These are phyloP conservation scores for Panulirus ornatus DNA, from an alignment of 1,140 invertebrate species.

Conservation along the genomic window DNA sequence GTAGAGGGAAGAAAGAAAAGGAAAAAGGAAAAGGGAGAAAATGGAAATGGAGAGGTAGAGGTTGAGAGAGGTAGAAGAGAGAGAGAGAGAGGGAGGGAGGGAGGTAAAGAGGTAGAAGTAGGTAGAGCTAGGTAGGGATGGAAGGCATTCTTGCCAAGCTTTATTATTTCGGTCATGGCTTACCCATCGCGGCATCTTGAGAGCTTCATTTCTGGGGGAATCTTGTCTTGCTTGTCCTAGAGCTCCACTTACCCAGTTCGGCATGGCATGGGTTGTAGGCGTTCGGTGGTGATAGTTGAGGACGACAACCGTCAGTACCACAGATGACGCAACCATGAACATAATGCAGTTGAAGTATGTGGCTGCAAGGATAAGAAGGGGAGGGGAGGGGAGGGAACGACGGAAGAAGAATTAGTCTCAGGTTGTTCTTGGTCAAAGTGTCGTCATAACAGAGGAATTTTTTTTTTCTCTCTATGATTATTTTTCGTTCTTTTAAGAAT, in stretches of 20 bases:
- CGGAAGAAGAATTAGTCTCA: no score
- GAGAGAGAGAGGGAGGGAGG: background rate
- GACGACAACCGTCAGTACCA: slow-evolving; percentile 97
- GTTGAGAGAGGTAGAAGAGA: no score
- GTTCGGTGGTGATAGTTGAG: slow-evolving; percentile 99
- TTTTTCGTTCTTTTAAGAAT: no score
- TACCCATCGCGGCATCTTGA: slow-evolving; percentile 73
- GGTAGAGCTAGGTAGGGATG: background rate
- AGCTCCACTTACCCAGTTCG: slow-evolving; percentile 90
- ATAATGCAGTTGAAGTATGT: slow-evolving; percentile 99
- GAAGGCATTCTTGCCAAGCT: slow-evolving; percentile 39
- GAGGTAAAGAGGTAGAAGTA: background rate
- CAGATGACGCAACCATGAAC: slow-evolving; percentile 99
- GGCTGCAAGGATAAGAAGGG: slow-evolving; percentile 82
- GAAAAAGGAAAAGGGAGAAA: no score
- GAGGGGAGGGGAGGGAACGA: background rate
- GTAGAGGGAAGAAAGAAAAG: no score
- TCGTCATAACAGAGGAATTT: no score
- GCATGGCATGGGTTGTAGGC: slow-evolving; percentile 98
- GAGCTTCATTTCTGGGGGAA: slow-evolving; percentile 53
- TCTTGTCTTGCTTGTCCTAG: slow-evolving; percentile 66
- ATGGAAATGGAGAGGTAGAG: no score
- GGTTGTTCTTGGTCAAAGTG: no score
- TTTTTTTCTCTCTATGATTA: no score
- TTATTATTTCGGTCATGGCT: slow-evolving; percentile 54